Base-by-base conservation (phyloP, 2,113 vertebrate species). In the Cromileptes altivelis region DNA sequence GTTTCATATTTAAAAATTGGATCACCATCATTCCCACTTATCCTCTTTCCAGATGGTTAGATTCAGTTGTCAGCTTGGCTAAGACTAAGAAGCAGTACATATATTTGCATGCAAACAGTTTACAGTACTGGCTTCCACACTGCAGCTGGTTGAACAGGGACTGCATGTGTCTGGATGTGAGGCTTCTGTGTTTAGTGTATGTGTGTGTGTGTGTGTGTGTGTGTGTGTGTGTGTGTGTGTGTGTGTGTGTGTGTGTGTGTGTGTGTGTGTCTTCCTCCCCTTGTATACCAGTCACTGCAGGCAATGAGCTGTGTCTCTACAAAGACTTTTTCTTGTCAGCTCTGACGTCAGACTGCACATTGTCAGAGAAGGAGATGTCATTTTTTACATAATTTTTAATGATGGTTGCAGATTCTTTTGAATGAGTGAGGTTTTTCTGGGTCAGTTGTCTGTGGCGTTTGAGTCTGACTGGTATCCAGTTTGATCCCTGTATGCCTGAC, bases 121-220 rank as follows among this genome's bases (percentile, higher is more conserved):
- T 83, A 30, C 70, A 69, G 79, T 65, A 70, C 64, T 25, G 79
- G 42, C 49, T n/a, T 61, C 68, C 61, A 56, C 2, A 0, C 70
- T 85, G 80, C 83, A 81, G 82, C 33, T 64, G 87, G 53, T 62
- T 84, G 78, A 71, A 74, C 85, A 85, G 85, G 67, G 55, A n/a
- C 74, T 40, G 62, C 61, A 69, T 64, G 89, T 85, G 79, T 75
- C 37, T 60, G 53, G 27, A 30, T 80, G 50, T 15, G 72, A 47
- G 33, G 70, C 65, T 56, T 67, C 25, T 69, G 79, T 61, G 47
- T 67, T 14, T 18, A 3, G 14, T 42, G 55, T 9, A 9, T 60
- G 23, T 30, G 17, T 49, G 40, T 60, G 13, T 40, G 18, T 21
- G 23, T 14, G 17, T 70, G 13, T 40, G 18, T 21, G 23, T 14